Evolutionary conservation across 2,888 invertebrate genomes (phyloP), one percentile per base, ranked within the genome.

Genomic region (Drosophila merina): DNA sequence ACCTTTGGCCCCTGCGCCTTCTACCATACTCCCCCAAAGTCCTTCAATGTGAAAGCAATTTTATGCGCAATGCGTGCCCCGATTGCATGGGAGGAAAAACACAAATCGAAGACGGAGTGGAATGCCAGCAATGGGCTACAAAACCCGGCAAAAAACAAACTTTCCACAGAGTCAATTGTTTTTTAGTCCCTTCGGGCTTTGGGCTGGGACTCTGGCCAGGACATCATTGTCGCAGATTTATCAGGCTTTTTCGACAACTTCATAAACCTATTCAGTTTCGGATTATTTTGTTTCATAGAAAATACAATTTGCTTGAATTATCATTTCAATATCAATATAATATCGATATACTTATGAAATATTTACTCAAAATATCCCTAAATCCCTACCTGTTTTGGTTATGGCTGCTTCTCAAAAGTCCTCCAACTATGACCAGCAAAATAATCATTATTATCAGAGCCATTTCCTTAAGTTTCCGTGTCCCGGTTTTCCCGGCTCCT

Each of bases 11-110:
- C 67, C 56, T n/a, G 6, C 12, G n/a, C 36, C 36, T 4, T 30
- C 76, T 28, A 14, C 76, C 28, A n/a, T n/a, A 49, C 47, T 8
- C 25, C 10, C 26, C 20, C n/a, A 33, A 9, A 28, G 26, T 66
- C 30, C 75, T 59, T 25, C 55, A 50, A 79, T 58, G 79, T 71
- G 76, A 88, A 76, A 87, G 73, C 80, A 69, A 60, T 83, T 83
- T 83, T 83, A 83, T 83, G 86, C 86, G 82, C 80, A 68, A 77
- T 88, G 82, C 88, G 82, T 83, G 88, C 77, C 57, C 71, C 68
- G 88, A 83, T 84, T 83, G 73, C 88, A 87, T 70, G 88, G 67
- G 14, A 86, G 30, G 38, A 9, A 57, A 38, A 77, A 70, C 72
- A 63, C 86, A 72, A 86, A 86, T 88, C 88, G 84, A 88, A 83